phyloP scores from a whole-genome alignment of 2,113 vertebrate genomes.

The Scolopax mira region DNA sequence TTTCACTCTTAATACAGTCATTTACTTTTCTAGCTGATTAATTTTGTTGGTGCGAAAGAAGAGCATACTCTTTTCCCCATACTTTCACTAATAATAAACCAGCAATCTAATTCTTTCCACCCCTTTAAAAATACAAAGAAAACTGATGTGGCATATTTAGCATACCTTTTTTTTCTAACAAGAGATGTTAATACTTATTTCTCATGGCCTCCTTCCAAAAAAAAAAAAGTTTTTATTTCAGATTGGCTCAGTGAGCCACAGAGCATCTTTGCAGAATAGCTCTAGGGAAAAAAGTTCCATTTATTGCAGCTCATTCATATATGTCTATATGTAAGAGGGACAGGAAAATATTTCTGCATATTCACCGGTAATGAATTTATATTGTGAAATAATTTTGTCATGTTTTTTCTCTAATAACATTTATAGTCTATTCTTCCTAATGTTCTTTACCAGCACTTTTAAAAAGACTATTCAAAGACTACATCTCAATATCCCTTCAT shows the following conservation, averaged over 20 bases:
- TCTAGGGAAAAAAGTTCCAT: neutral
- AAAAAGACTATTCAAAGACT: neutral
- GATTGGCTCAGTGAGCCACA: neutral
- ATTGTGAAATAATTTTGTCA: neutral
- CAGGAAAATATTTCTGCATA: neutral
- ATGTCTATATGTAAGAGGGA: neutral
- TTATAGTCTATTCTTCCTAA: neutral
- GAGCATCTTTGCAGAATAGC: neutral
- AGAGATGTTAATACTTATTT: neutral
- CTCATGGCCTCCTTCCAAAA: neutral
- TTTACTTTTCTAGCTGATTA: neutral
- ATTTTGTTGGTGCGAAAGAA: neutral
- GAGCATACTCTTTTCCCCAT: accelerated
- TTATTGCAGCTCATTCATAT: neutral
- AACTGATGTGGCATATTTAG: neutral
- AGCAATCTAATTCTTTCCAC: neutral
- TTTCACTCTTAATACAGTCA: neutral
- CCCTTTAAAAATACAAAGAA: neutral
- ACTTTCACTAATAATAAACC: neutral
- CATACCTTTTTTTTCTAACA: neutral
- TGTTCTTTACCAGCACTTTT: neutral
- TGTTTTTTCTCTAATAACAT: neutral
- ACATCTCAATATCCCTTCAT: neutral
- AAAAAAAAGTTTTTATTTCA: neutral
- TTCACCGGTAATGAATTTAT: neutral